Percentiles rank a stretch among this genome's conserved stretches.
phyloP scores from a whole-genome alignment of 2,888 invertebrate genomes.

The Caenorhabditis afra region DNA sequence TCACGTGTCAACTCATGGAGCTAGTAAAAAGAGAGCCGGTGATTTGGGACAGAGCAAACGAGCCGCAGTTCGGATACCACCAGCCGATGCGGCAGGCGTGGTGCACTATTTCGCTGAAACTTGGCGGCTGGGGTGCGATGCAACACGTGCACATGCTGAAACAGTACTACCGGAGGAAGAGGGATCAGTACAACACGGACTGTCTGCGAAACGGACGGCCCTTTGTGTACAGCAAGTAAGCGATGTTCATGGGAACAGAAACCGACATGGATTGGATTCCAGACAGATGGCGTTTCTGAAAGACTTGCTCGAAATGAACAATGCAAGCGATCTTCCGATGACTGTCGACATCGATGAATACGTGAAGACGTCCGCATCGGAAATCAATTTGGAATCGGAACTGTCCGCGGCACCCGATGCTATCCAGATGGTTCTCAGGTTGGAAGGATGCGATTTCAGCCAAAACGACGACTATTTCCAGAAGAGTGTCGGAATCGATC shows the following conservation, averaged over 20 bases:
- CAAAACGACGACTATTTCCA: slow-evolving; percentile 3
- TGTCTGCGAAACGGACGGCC: slow-evolving; percentile 22
- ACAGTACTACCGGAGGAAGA: slow-evolving; percentile 35
- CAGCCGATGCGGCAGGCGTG: slow-evolving; percentile 54
- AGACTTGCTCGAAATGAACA: slow-evolving; percentile 27
- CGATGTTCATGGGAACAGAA: too few relatives aligned
- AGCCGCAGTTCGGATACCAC: slow-evolving; percentile 32
- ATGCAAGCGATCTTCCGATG: neutral
- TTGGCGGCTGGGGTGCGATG: slow-evolving; percentile 57
- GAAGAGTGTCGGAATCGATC: slow-evolving; percentile 25
- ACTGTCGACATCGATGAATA: slow-evolving; percentile 12
- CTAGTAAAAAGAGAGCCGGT: slow-evolving; percentile 35
- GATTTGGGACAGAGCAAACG: slow-evolving; percentile 43
- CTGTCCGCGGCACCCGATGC: slow-evolving; percentile 8
- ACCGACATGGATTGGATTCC: slow-evolving; percentile 5
- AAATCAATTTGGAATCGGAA: slow-evolving; percentile 27
- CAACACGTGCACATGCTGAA: slow-evolving; percentile 55
- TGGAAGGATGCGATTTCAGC: neutral
- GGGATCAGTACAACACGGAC: slow-evolving; percentile 51
- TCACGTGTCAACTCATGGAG: slow-evolving; percentile 23
- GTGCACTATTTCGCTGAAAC: slow-evolving; percentile 52
- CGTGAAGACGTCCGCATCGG: slow-evolving; percentile 12
- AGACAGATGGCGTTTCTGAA: slow-evolving; percentile 43
- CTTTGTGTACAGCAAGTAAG: slow-evolving; percentile 43
- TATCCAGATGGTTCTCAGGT: slow-evolving; percentile 27